Percentiles rank a stretch among this genome's conserved stretches.
phyloP scores from a whole-genome alignment of 2,888 invertebrate species.

The Lepidochrysops patricia region DNA sequence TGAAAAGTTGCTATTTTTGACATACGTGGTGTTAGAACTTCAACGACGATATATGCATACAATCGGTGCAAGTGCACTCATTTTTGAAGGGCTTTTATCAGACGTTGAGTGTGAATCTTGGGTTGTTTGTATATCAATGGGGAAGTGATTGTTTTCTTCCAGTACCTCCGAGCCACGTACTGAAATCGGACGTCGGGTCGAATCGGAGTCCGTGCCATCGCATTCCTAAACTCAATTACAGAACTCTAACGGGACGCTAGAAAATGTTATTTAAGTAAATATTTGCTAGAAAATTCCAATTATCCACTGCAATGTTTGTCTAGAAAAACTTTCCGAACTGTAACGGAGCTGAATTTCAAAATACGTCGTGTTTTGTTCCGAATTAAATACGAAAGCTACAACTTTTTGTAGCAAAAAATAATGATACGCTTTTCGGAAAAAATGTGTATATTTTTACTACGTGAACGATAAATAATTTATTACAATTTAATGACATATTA shows the following conservation, averaged over 20 bases:
- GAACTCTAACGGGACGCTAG: constrained; percentile 8
- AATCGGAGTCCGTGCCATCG: constrained; percentile 36
- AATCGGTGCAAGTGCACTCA: too few relatives aligned
- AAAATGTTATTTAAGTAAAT: background rate
- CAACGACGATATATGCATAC: too few relatives aligned
- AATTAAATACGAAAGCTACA: background rate
- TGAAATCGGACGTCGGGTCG: constrained; percentile 33
- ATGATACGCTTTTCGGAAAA: too few relatives aligned
- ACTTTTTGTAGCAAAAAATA: too few relatives aligned
- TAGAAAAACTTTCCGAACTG: background rate
- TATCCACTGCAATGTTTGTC: background rate
- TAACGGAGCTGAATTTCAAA: background rate
- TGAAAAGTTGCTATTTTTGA: too few relatives aligned
- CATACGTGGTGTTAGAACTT: too few relatives aligned
- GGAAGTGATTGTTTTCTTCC: background rate
- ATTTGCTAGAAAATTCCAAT: background rate
- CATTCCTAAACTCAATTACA: constrained; percentile 47
- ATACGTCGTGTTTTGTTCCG: background rate
- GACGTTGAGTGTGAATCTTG: too few relatives aligned
- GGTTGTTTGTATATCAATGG: too few relatives aligned
- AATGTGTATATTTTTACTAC: too few relatives aligned
- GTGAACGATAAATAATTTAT: too few relatives aligned
- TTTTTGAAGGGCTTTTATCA: background rate
- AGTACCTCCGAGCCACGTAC: constrained; percentile 25
- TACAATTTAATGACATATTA: too few relatives aligned